Percentiles rank a stretch among this genome's conserved stretches.
phyloP scores from a whole-genome alignment of 2,113 vertebrate genomes.

The Bungarus multicinctus region DNA sequence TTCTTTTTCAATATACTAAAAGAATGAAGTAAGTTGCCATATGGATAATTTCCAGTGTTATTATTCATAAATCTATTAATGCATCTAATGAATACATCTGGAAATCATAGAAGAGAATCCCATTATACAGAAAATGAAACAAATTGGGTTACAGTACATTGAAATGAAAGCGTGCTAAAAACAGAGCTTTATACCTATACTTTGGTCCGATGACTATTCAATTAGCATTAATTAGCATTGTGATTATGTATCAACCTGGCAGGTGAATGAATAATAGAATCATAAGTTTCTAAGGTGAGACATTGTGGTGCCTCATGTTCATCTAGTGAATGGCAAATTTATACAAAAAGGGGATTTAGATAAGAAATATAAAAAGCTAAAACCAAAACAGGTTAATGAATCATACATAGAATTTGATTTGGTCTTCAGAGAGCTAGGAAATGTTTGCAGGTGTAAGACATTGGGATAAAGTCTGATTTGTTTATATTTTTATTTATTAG shows the following conservation, averaged over 20 bases:
- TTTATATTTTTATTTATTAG: not conserved
- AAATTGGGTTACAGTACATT: not conserved
- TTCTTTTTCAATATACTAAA: not conserved
- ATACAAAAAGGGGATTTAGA: not conserved
- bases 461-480: not conserved
- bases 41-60: not conserved
- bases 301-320: not conserved
- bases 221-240: not conserved
- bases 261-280: not conserved
- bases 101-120: not conserved
- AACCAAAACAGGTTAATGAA: conserved; percentile 11
- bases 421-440: not conserved
- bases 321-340: not conserved
- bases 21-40: not conserved
- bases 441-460: not conserved
- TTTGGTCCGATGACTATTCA: not conserved
- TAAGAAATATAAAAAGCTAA: not conserved
- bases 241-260: conserved; percentile 3
- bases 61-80: not conserved
- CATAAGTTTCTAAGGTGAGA: not conserved
- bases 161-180: not conserved
- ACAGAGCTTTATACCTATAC: not conserved
- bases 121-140: not conserved
- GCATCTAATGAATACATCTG: not conserved
- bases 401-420: not conserved